phyloP scores from a whole-genome alignment of 2,888 invertebrate genomes.

The Plebejus argus region DNA sequence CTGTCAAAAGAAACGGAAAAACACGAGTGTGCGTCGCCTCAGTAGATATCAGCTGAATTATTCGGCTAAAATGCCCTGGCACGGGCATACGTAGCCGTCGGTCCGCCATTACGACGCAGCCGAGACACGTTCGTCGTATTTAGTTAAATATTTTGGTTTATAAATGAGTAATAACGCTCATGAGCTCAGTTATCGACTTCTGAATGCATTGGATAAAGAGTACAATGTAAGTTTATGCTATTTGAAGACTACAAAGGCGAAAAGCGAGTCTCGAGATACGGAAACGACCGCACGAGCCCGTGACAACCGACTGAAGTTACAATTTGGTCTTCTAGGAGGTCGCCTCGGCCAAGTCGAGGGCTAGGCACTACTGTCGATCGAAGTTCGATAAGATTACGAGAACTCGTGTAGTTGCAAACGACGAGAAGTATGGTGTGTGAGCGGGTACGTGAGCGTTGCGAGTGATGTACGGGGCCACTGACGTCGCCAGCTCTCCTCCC shows the following conservation, averaged over 20 bases:
- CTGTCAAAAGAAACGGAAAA: slow-evolving; percentile 81
- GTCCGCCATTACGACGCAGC: slow-evolving; percentile 82
- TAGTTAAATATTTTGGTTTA: slow-evolving; percentile 82
- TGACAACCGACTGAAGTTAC: slow-evolving; percentile 76
- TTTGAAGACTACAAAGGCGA: slow-evolving; percentile 69
- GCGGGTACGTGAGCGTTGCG: slow-evolving; percentile 70
- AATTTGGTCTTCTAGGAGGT: slow-evolving; percentile 68
- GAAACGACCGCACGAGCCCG: slow-evolving; percentile 77
- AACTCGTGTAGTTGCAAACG: slow-evolving; percentile 54
- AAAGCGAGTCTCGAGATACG: slow-evolving; percentile 66
- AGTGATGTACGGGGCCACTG: slow-evolving; percentile 71
- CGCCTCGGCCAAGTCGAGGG: slow-evolving; percentile 56
- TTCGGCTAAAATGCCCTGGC: slow-evolving; percentile 82
- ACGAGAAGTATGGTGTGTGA: slow-evolving; percentile 60
- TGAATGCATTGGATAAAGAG: slow-evolving; percentile 97
- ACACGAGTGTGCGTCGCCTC: slow-evolving; percentile 80
- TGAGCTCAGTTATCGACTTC: slow-evolving; percentile 97
- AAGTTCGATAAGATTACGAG: slow-evolving; percentile 50
- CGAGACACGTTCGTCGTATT: slow-evolving; percentile 82
- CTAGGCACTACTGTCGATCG: slow-evolving; percentile 51
- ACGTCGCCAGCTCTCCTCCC: slow-evolving; percentile 73
- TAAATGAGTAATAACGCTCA: slow-evolving; percentile 91
- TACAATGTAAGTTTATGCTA: slow-evolving; percentile 95
- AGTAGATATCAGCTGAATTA: slow-evolving; percentile 82
- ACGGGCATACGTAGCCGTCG: slow-evolving; percentile 82